Conservation (phyloP, 2,797 vertebrate species). For the Furcifer pardalis region DNA sequence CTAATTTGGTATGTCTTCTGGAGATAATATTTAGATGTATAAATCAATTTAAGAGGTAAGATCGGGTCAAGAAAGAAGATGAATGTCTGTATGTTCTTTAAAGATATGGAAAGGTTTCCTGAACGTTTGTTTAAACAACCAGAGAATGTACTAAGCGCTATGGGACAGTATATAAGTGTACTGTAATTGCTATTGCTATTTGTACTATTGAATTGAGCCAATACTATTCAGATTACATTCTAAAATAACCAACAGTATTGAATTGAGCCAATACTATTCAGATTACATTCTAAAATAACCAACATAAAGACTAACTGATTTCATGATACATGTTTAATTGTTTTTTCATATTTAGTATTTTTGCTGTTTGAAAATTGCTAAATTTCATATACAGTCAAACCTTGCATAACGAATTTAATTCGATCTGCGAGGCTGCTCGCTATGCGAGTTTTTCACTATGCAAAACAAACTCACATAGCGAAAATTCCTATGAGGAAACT, state of each 20-base stretch:
- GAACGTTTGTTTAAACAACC: not conserved
- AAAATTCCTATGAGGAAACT: too few species aligned
- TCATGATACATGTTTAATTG: constrained; percentile 1
- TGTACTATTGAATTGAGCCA: not conserved
- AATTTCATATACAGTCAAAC: too few species aligned
- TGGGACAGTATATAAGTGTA: too few species aligned
- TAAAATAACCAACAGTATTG: not conserved
- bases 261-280: not conserved
- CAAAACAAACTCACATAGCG: too few species aligned
- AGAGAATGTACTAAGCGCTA: too few species aligned
- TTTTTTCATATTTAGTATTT: not conserved
- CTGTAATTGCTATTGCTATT: too few species aligned
- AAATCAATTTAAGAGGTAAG: not conserved
- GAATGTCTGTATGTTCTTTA: not conserved
- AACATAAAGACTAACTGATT: not conserved
- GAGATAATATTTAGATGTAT: not conserved
- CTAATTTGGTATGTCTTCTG: constrained; percentile 9
- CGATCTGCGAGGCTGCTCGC: too few species aligned
- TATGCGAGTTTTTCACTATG: too few species aligned
- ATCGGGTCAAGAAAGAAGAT: not conserved
- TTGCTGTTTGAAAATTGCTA: not conserved
- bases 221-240: not conserved
- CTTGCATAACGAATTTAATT: too few species aligned
- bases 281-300: not conserved
- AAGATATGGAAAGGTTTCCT: not conserved